Evolutionary conservation across 2,113 vertebrate species (phyloP).

Genomic region (Sylvietta virens): DNA sequence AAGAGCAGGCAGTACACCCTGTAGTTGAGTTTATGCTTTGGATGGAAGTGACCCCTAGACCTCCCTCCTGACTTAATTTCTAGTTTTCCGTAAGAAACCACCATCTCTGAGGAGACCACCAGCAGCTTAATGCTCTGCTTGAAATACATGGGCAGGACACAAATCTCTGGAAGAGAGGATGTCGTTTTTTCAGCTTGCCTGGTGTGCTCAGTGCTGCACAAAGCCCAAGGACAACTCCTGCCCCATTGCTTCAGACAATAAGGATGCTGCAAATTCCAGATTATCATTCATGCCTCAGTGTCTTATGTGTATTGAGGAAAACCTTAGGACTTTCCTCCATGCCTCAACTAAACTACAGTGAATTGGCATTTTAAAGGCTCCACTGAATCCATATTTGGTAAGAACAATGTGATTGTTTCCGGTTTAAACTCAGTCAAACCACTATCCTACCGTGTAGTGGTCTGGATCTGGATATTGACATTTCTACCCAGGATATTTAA

Average conservation of each 20-base stretch:
- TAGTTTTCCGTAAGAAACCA: background rate
- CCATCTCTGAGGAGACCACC: background rate
- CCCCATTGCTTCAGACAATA: background rate
- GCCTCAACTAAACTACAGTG: background rate
- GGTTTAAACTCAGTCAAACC: background rate
- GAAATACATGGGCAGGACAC: background rate
- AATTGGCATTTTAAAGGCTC: background rate
- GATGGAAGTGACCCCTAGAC: background rate
- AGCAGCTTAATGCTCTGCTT: background rate
- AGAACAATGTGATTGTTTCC: background rate
- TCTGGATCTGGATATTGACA: background rate
- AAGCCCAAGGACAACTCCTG: background rate
- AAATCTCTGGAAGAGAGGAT: background rate
- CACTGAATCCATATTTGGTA: background rate
- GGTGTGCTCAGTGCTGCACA: background rate
- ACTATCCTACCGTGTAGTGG: background rate
- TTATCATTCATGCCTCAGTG: background rate
- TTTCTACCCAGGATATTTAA: background rate
- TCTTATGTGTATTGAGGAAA: background rate
- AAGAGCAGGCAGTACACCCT: background rate
- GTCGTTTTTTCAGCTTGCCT: background rate
- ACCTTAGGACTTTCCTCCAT: background rate
- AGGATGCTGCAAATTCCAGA: background rate
- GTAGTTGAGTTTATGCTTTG: background rate
- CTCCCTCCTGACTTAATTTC: background rate